Percentiles rank a stretch among this genome's conserved stretches.
Evolutionary conservation across 2,797 vertebrate genomes (phyloP).

Genomic region (Coregonus sp.): DNA sequence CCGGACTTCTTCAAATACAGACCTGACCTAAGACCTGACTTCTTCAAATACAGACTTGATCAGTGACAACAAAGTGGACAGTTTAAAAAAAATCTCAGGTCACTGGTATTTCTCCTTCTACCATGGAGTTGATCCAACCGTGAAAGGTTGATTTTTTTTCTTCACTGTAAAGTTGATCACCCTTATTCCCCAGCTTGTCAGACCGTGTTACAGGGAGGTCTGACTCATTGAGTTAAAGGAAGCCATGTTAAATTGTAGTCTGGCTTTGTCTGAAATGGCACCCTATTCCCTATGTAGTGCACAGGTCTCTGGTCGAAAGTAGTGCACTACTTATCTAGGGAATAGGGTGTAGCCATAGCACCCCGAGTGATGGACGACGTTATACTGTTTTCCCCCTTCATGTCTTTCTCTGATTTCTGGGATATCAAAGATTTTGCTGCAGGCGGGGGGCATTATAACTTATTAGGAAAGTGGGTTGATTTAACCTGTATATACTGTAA

Average conservation of each 20-base stretch:
- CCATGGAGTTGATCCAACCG: neutral
- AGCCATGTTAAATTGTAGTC: slow-evolving; percentile 15
- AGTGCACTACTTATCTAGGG: neutral
- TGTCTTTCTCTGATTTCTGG: slow-evolving; percentile 22
- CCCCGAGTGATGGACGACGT: slow-evolving; percentile 13
- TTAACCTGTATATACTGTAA: slow-evolving; percentile 94
- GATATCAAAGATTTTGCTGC: slow-evolving; percentile 23
- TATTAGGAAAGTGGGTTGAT: slow-evolving; percentile 69
- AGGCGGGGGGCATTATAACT: slow-evolving; percentile 47
- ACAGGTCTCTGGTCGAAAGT: neutral
- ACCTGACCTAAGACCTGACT: neutral
- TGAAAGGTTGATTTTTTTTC: neutral
- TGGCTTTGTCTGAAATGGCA: neutral
- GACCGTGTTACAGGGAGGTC: slow-evolving; percentile 33
- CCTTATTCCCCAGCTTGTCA: slow-evolving; percentile 12
- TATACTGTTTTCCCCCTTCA: slow-evolving; percentile 19
- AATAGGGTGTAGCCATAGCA: neutral
- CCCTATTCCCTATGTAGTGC: neutral
- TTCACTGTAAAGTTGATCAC: slow-evolving; percentile 5
- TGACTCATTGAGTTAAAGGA: slow-evolving; percentile 23
- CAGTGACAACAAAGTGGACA: slow-evolving; percentile 5
- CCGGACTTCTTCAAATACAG: no score
- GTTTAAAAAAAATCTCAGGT: slow-evolving; percentile 31
- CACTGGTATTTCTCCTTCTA: slow-evolving; percentile 34
- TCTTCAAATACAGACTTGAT: neutral